Evolutionary conservation across 2,888 invertebrate species (phyloP).

Genomic region (Drosophila fungiperda): DNA sequence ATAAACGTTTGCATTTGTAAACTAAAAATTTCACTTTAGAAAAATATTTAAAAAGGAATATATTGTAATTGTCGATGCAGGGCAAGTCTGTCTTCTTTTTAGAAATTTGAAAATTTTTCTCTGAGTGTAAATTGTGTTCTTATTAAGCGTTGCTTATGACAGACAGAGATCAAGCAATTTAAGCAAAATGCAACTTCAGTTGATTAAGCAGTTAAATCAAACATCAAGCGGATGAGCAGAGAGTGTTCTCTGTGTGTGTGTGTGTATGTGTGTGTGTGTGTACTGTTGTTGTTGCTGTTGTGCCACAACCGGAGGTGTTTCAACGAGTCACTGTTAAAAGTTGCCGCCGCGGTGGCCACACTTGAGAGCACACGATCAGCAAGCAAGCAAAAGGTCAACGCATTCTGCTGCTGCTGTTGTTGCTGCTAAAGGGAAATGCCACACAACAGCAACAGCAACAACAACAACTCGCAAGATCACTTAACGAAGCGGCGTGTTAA

Average conservation of each 20-base stretch:
- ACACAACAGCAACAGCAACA: constrained; percentile 60
- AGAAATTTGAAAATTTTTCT: background rate
- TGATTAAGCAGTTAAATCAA: constrained; percentile 79
- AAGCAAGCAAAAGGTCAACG: constrained; percentile 68
- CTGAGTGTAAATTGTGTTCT: background rate
- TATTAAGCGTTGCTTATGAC: constrained; percentile 52
- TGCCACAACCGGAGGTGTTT: constrained; percentile 58
- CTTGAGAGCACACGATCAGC: constrained; percentile 69
- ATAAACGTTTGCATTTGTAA: background rate
- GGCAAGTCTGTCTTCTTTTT: background rate
- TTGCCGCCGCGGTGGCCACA: constrained; percentile 71
- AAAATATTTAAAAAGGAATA: background rate
- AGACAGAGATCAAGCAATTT: constrained; percentile 66
- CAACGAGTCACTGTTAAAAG: constrained; percentile 71
- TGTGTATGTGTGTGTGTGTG: background rate
- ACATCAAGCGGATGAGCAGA: constrained; percentile 44
- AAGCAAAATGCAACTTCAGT: constrained; percentile 69
- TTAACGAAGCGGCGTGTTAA: constrained; percentile 79
- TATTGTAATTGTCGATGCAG: no score
- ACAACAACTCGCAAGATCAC: constrained; percentile 51
- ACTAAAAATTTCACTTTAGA: background rate
- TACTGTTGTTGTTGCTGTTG: background rate
- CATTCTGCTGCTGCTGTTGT: constrained; percentile 57
- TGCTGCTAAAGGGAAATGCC: constrained; percentile 72
- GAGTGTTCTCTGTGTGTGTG: constrained; percentile 1